Evolutionary conservation across 2,888 invertebrate genomes (phyloP).

Genomic region (Lysandra bellargus): DNA sequence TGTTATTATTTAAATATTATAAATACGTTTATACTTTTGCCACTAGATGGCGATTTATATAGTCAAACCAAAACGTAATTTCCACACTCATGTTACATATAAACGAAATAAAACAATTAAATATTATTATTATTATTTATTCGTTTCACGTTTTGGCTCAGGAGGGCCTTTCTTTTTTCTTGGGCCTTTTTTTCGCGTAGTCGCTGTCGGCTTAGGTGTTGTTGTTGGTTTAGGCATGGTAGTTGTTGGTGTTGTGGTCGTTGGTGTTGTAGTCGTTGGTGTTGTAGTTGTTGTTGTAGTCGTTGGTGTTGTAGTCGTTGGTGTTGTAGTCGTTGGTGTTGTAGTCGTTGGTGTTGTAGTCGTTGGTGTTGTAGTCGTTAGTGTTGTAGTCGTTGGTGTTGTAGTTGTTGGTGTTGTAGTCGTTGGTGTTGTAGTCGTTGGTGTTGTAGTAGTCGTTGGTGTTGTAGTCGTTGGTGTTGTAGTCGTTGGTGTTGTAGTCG

Average conservation of each 20-base stretch:
- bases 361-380: slow-evolving; percentile 30
- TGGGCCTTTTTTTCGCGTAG: neutral
- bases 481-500: slow-evolving; percentile 28
- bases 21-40: too few relatives aligned
- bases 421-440: slow-evolving; percentile 30
- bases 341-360: slow-evolving; percentile 21
- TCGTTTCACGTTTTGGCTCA: neutral
- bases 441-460: slow-evolving; percentile 19
- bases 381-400: slow-evolving; percentile 20
- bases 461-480: slow-evolving; percentile 30
- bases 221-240: slow-evolving; percentile 33
- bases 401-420: neutral
- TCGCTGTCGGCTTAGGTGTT: neutral
- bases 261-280: slow-evolving; percentile 28
- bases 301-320: slow-evolving; percentile 30
- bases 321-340: slow-evolving; percentile 27
- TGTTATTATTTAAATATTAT: too few relatives aligned
- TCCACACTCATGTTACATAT: neutral
- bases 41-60: too few relatives aligned
- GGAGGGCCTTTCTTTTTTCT: neutral
- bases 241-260: slow-evolving; percentile 17
- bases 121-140: slow-evolving; percentile 1
- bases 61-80: too few relatives aligned
- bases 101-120: neutral
- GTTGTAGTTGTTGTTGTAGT: slow-evolving; percentile 28